phyloP scores from a whole-genome alignment of 2,888 invertebrate species.

The Operophtera brumata region DNA sequence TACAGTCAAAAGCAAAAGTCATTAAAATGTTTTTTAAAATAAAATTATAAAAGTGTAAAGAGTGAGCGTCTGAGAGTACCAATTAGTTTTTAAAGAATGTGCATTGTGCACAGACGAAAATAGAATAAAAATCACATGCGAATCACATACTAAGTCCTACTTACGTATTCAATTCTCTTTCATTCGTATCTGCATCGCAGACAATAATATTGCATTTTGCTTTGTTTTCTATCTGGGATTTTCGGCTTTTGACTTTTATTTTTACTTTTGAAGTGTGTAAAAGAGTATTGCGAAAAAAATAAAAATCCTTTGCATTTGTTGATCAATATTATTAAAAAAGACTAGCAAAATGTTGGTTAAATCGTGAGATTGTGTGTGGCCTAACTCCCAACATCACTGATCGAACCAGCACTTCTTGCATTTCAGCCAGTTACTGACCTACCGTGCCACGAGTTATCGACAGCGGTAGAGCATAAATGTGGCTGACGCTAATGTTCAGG shows the following conservation, averaged over 20 bases:
- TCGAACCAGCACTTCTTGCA: no score
- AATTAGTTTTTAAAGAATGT: background rate
- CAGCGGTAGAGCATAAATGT: no score
- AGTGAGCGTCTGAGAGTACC: background rate
- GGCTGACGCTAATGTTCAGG: no score
- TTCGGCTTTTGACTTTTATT: background rate
- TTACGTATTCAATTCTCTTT: constrained; percentile 3
- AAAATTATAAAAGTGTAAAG: background rate
- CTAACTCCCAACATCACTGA: no score
- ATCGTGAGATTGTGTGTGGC: no score
- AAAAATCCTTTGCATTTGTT: no score
- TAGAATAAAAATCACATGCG: background rate
- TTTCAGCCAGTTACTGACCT: no score
- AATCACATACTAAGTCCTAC: constrained; percentile 1
- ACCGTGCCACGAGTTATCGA: no score
- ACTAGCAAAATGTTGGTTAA: no score
- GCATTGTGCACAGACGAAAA: background rate
- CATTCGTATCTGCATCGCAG: constrained; percentile 1
- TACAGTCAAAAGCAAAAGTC: constrained; percentile 13
- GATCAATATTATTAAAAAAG: no score
- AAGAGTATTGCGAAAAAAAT: background rate
- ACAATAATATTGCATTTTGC: no score
- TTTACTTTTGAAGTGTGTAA: background rate
- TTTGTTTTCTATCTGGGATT: background rate
- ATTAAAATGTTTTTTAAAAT: background rate